phyloP scores from a whole-genome alignment of 23 tunicate species.

The Styela plicata region DNA sequence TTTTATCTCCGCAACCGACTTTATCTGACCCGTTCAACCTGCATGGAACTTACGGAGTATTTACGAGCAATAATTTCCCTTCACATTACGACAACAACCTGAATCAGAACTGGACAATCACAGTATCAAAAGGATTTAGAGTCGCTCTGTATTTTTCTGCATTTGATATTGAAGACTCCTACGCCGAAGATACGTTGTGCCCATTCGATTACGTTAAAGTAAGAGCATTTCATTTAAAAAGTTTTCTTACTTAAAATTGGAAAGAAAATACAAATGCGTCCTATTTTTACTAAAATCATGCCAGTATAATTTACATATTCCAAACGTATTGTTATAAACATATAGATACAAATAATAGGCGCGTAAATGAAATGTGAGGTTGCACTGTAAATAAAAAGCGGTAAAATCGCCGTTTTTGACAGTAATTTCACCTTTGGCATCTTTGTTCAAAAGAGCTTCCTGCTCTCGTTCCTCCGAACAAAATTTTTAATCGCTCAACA shows the following conservation, averaged over 20 bases:
- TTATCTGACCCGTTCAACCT: not conserved
- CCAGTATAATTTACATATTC: no score
- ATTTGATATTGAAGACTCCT: constrained; percentile 73
- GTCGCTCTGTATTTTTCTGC: constrained; percentile 43
- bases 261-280: not conserved
- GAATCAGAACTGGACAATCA: constrained; percentile 56
- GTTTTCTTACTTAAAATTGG: not conserved
- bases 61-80: constrained; percentile 46
- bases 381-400: no score
- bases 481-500: no score
- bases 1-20: not conserved
- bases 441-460: no score
- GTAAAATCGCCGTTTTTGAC: no score
- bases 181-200: constrained; percentile 27
- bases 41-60: constrained; percentile 32
- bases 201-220: constrained; percentile 65
- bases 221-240: not conserved
- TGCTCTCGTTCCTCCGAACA: no score
- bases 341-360: no score
- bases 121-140: constrained; percentile 42
- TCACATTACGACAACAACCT: constrained; percentile 32
- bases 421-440: no score
- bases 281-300: no score
- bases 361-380: no score
- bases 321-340: no score